Percentiles rank a stretch among this genome's conserved stretches.
These are phyloP conservation scores for Vanacampus margaritifer DNA, from an alignment of 2,113 vertebrate species.

Conservation along the genomic window DNA sequence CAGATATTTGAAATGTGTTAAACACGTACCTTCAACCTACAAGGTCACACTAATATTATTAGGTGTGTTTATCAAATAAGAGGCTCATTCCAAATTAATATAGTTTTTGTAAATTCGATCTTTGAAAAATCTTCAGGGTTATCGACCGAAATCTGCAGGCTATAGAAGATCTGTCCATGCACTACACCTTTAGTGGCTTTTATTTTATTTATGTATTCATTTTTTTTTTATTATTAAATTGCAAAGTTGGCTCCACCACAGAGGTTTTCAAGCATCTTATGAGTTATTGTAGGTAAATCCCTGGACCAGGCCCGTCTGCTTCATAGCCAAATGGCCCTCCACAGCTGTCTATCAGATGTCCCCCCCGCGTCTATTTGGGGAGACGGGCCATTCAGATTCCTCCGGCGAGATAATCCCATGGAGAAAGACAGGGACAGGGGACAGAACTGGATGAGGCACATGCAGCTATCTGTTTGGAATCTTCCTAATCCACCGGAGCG, in stretches of 20 bases:
- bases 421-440: conserved; percentile 55
- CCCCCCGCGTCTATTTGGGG: conserved; percentile 61
- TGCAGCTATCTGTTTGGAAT: conserved; percentile 57
- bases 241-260: conserved; percentile 41
- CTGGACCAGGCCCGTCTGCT: conserved; percentile 37
- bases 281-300: conserved; percentile 41
- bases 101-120: neutral
- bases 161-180: conserved; percentile 33
- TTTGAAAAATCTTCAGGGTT: neutral
- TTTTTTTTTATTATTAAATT: neutral
- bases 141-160: neutral
- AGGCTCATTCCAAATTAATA: too few species aligned
- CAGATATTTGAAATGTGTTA: neutral
- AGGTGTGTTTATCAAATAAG: neutral
- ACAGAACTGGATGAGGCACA: conserved; percentile 35
- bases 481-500: conserved; percentile 45
- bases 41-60: neutral
- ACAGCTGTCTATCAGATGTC: conserved; percentile 63
- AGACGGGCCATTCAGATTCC: conserved; percentile 63
- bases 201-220: neutral
- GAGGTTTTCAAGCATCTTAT: conserved; percentile 28
- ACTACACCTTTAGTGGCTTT: neutral
- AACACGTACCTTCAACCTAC: neutral
- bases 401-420: conserved; percentile 59
- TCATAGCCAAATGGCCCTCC: conserved; percentile 35